Evolutionary conservation across 2,888 invertebrate species (phyloP), one percentile per base, ranked within the genome.

Genomic region (Drosophila falleni): DNA sequence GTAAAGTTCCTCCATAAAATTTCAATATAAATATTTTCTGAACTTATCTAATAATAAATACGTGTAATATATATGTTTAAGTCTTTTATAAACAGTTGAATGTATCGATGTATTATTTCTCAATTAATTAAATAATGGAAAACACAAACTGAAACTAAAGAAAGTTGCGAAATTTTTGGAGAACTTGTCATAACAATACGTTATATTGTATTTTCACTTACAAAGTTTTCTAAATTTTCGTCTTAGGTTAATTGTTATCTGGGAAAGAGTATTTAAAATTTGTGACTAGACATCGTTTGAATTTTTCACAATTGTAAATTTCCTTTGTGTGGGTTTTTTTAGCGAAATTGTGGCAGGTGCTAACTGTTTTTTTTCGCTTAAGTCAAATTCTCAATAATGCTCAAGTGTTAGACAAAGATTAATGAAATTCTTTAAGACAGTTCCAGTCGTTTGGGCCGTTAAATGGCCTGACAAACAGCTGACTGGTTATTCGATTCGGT

Each of bases 401-500:
- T 46, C 33, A 41, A 41, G 46, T 55, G 35, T 35, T 61, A 55
- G 42, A 35, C 49, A 42, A 41, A 61, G 42, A 44, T 29, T 47
- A 54, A 54, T 47, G 10, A 29, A 44, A 37, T 44, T 31, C 41
- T 39, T 47, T 49, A 42, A 59, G 50, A 26, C 26, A 31, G 31
- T 3, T 15, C n/a, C 19, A 55, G 10, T 4, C 15, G n/a, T 9
- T 50, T 50, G 41, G 10, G n/a, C 42, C 13, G 49, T 1, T 61
- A 54, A 61, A 31, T 65, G 46, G 23, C 47, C 26, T n/a, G 33
- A 19, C 41, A 55, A 67, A 67, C 62, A 67, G 62, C 55, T 67
- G 62, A 62, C 49, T 54, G 39, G 23, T 9, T 55, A 29, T 56
- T 3, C 33, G 56, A 63, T 56, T 29, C 39, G 23, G 23, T 44